A percentile compares a stretch with the other conserved stretches of the same genome.
Conservation (phyloP, 2,113 vertebrate genomes). For the Trogon melanurus region DNA sequence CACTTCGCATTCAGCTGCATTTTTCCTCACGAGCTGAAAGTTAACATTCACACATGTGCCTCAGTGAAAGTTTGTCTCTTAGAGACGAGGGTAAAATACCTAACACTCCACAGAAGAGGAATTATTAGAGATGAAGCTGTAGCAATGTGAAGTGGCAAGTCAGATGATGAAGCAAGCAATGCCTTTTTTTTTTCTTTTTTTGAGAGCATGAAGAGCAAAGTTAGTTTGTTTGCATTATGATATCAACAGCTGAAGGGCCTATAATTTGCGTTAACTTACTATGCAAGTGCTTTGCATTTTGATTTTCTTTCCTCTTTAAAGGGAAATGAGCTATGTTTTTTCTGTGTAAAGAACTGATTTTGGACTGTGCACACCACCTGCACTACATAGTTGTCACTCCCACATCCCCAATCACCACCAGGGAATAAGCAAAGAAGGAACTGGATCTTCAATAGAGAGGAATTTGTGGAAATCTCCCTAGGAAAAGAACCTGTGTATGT, state of each 20-base stretch:
- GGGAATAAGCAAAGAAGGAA: not conserved
- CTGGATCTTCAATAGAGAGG: not conserved
- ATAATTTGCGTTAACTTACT: not conserved
- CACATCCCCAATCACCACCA: not conserved
- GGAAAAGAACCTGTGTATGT: not conserved
- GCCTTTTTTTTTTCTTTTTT: not conserved
- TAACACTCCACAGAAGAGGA: not conserved
- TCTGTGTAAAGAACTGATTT: not conserved
- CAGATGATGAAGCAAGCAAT: not conserved
- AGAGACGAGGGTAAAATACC: not conserved
- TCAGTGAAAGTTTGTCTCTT: not conserved
- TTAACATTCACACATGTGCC: accelerated
- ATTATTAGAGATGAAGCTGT: not conserved
- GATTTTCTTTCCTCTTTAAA: not conserved
- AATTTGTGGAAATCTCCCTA: not conserved
- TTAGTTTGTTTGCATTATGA: not conserved
- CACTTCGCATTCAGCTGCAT: not conserved
- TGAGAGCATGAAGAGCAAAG: not conserved
- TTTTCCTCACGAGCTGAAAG: not conserved
- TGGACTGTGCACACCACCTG: not conserved
- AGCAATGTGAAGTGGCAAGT: not conserved
- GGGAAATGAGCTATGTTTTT: not conserved
- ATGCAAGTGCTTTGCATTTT: not conserved
- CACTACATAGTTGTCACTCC: not conserved
- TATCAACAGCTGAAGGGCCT: not conserved